Evolutionary conservation across 35 echinoderm and acorn worm species (phyloP).

Genomic region (Stichopus chloronotus): DNA sequence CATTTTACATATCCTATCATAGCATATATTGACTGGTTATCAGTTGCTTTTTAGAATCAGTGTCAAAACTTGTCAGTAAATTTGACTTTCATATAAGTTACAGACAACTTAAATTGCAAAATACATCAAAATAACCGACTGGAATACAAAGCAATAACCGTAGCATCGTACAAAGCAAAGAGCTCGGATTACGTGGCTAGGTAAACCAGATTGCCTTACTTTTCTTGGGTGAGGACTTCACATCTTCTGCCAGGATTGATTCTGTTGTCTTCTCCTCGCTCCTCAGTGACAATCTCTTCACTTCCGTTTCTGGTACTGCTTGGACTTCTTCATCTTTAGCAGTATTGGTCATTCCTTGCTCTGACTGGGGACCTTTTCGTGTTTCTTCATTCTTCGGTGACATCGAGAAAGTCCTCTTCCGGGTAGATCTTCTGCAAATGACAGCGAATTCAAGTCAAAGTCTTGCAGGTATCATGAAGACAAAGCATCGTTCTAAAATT

Average conservation of each 20-base stretch:
- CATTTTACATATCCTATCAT: too few species aligned
- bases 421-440: not conserved
- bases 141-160: too few species aligned
- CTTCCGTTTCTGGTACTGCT: not conserved
- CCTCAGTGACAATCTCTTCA: not conserved
- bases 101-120: too few species aligned
- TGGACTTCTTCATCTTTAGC: not conserved
- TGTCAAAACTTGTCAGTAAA: too few species aligned
- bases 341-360: not conserved
- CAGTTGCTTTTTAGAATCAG: too few species aligned
- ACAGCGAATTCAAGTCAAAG: not conserved
- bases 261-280: not conserved
- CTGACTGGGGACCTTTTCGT: not conserved
- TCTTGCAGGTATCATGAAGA: not conserved
- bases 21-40: too few species aligned
- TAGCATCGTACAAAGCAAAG: too few species aligned
- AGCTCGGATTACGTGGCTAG: too few species aligned
- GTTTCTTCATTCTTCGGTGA: not conserved
- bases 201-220: not conserved
- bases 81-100: too few species aligned
- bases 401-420: slow-evolving; percentile 22
- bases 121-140: too few species aligned
- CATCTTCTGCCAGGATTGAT: not conserved
- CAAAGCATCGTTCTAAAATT: not conserved
- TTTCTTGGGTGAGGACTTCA: not conserved